phyloP scores from a whole-genome alignment of 2,113 vertebrate genomes.

The Hippolais icterina region DNA sequence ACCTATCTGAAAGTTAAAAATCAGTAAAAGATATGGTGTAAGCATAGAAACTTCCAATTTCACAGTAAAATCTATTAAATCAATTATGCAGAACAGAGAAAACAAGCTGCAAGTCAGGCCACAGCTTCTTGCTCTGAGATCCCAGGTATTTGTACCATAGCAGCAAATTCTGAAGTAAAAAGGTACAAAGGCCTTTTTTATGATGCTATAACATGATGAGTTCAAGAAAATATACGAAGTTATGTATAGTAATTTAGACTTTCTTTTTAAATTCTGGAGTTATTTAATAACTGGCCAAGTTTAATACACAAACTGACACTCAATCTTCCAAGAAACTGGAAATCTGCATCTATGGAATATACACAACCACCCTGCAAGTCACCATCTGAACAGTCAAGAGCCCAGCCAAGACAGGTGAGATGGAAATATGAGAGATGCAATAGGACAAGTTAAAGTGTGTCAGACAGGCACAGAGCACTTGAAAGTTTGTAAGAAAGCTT shows the following conservation, averaged over 20 bases:
- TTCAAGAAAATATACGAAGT: neutral
- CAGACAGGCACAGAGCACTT: neutral
- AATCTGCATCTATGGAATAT: neutral
- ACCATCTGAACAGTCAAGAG: neutral
- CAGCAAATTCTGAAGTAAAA: neutral
- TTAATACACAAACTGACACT: neutral
- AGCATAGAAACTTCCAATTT: neutral
- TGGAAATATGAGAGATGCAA: neutral
- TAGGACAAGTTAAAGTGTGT: neutral
- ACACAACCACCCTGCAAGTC: neutral
- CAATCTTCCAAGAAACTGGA: neutral
- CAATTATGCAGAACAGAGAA: neutral
- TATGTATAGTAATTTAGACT: neutral
- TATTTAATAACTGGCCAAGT: neutral
- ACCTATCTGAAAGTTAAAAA: constrained; percentile 85
- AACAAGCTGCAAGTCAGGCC: neutral
- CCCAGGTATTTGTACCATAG: neutral
- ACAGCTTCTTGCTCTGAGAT: neutral
- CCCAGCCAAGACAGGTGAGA: neutral
- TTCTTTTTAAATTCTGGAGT: neutral
- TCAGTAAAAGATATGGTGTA: neutral
- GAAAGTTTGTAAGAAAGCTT: neutral
- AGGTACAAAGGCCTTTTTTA: neutral
- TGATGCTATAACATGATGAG: neutral
- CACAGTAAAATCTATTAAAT: neutral